Evolutionary conservation across 2,113 vertebrate species (phyloP).

Genomic region (Raja brachyura): DNA sequence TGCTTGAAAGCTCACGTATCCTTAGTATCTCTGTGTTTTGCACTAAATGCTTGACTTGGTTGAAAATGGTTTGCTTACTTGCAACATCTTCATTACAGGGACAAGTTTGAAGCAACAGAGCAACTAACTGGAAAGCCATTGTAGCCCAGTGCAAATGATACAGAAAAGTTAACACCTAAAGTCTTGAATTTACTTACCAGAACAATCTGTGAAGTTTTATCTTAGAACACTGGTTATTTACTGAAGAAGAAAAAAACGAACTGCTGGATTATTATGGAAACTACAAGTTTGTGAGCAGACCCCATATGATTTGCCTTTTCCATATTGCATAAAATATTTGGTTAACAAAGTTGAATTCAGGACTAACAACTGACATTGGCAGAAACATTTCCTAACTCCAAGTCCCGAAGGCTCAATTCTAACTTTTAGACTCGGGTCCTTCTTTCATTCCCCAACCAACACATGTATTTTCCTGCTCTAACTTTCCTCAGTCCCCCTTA

Average conservation of each 20-base stretch:
- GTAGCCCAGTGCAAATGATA: background rate
- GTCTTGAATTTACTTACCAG: background rate
- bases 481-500: no score
- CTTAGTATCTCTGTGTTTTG: background rate
- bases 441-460: background rate
- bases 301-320: background rate
- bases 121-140: background rate
- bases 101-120: background rate
- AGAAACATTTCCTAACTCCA: background rate
- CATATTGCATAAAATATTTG: background rate
- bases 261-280: background rate
- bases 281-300: background rate
- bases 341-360: no score
- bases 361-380: no score
- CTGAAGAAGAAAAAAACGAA: background rate
- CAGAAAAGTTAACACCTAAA: background rate
- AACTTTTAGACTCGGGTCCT: no score
- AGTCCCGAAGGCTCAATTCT: background rate
- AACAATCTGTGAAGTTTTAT: background rate
- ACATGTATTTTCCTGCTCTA: no score
- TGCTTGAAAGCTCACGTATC: background rate
- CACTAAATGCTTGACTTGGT: background rate
- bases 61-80: background rate
- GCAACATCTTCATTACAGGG: background rate
- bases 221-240: background rate